Percentiles rank a stretch among this genome's conserved stretches.
These are phyloP conservation scores for Chloebia gouldiae DNA, from an alignment of 2,113 vertebrate species.

Conservation along the genomic window DNA sequence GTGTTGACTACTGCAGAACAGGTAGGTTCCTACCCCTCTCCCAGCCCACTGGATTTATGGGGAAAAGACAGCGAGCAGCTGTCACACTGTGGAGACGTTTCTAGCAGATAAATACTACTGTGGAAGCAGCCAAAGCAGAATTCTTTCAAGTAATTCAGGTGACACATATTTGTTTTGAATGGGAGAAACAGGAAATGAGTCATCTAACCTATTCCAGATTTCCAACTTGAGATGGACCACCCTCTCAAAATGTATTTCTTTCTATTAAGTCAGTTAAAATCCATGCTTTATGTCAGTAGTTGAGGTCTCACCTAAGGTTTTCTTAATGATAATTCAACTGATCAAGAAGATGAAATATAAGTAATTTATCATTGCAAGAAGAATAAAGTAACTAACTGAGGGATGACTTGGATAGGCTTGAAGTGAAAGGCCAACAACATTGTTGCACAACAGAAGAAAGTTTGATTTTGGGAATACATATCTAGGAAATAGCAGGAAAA, in stretches of 20 bases:
- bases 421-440: not conserved
- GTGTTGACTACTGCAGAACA: not conserved
- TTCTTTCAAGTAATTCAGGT: not conserved
- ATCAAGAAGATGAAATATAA: not conserved
- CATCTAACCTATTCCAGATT: not conserved
- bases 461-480: not conserved
- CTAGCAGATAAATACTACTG: not conserved
- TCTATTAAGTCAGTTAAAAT: not conserved
- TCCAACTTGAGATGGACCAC: not conserved
- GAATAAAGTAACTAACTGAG: not conserved
- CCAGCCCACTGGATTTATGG: not conserved
- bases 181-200: not conserved
- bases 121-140: not conserved
- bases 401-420: not conserved
- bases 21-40: not conserved
- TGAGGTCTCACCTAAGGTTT: not conserved
- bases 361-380: not conserved
- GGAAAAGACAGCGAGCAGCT: accelerated
- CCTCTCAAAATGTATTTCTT: not conserved
- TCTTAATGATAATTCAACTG: not conserved
- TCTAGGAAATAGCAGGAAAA: not conserved
- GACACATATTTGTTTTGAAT: not conserved
- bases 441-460: not conserved
- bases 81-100: not conserved
- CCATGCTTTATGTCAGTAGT: not conserved